A percentile compares a stretch with the other conserved stretches of the same genome.
Conservation (phyloP, 2,888 invertebrate genomes). For the Macrosiphum euphorbiae region DNA sequence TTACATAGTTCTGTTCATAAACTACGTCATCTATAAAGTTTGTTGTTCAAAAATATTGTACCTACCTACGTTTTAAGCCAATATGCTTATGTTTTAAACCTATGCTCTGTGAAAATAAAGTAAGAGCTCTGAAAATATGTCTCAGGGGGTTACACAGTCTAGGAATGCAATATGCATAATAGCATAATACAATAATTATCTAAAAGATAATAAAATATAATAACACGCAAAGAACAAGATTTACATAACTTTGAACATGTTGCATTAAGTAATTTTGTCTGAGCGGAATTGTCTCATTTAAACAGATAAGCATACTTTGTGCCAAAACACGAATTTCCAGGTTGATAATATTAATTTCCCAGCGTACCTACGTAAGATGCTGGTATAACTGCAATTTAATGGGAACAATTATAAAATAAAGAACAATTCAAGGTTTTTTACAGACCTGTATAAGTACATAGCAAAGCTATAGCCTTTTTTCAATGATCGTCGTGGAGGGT, state of each 20-base stretch:
- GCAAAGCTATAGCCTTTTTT: no score
- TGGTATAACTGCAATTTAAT: neutral
- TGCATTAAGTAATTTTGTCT: neutral
- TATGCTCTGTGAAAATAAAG: neutral
- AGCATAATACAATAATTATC: conserved; percentile 1
- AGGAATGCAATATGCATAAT: neutral
- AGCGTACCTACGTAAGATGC: neutral
- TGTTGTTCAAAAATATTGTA: neutral
- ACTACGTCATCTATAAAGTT: neutral
- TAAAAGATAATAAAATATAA: neutral
- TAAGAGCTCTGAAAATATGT: neutral
- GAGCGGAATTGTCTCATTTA: neutral
- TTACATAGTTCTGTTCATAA: neutral
- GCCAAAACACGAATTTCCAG: neutral
- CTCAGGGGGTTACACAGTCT: neutral
- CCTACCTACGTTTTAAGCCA: neutral
- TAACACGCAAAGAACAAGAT: neutral
- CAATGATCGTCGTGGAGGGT: no score
- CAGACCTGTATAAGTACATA: no score
- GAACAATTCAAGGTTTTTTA: no score
- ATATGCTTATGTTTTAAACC: no score
- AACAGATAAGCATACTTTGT: neutral
- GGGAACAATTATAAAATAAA: neutral
- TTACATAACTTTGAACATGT: neutral
- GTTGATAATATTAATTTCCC: neutral